A percentile compares a stretch with the other conserved stretches of the same genome.
phyloP scores from a whole-genome alignment of 2,797 vertebrate genomes.

The Perdix hodgsoniae region DNA sequence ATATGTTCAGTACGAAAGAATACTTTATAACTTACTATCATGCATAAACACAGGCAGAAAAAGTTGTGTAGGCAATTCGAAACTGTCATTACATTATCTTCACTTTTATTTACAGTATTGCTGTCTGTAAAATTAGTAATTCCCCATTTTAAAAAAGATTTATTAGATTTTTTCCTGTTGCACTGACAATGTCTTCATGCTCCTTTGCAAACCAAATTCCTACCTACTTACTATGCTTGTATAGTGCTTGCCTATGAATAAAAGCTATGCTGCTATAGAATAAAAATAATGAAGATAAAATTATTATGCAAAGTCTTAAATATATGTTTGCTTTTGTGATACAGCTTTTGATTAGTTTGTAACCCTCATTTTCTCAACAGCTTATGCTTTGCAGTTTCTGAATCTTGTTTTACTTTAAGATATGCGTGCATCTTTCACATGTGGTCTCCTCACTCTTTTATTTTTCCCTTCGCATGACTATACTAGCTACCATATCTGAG shows the following conservation, averaged over 20 bases:
- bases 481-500: background rate
- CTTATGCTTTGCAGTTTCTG: background rate
- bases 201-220: background rate
- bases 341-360: background rate
- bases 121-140: background rate
- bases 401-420: background rate
- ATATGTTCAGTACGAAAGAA: background rate
- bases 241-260: rapidly evolving
- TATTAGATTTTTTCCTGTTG: background rate
- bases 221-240: background rate
- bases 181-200: background rate
- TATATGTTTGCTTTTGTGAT: background rate
- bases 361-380: background rate
- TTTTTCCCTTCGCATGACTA: background rate
- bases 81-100: background rate
- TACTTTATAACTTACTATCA: background rate
- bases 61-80: background rate
- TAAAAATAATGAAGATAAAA: background rate
- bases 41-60: background rate
- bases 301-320: background rate
- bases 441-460: background rate
- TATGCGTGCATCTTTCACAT: background rate
- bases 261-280: background rate
- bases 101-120: background rate
- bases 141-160: background rate